Percentiles rank a stretch among this genome's conserved stretches.
phyloP scores from a whole-genome alignment of 2,888 invertebrate species.

The Amphipoea lucens region DNA sequence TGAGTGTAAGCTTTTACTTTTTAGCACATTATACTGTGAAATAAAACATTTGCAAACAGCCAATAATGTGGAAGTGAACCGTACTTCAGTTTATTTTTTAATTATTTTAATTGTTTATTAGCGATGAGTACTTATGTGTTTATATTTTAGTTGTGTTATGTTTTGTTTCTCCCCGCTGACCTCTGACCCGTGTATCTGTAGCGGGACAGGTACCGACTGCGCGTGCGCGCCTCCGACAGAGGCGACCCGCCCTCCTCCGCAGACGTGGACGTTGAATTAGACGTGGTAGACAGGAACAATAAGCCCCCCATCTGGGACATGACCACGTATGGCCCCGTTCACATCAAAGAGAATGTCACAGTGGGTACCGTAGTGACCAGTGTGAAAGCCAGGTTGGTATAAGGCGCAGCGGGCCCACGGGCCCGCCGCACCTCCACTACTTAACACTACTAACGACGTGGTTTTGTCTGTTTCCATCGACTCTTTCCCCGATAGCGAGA shows the following conservation, averaged over 20 bases:
- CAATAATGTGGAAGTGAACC: constrained; percentile 81
- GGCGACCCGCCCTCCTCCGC: constrained; percentile 97
- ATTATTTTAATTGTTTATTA: constrained; percentile 87
- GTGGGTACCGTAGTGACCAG: constrained; percentile 99
- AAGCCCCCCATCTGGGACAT: constrained; percentile 99
- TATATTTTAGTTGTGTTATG: constrained; percentile 90
- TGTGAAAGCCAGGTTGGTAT: constrained; percentile 99
- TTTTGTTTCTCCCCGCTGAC: constrained; percentile 92
- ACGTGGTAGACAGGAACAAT: constrained; percentile 99
- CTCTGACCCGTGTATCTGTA: constrained; percentile 94
- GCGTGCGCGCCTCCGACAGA: constrained; percentile 98
- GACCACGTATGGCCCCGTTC: constrained; percentile 98
- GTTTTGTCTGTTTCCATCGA: constrained; percentile 92
- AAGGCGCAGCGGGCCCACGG: constrained; percentile 88
- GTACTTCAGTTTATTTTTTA: constrained; percentile 81
- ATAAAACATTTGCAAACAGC: constrained; percentile 72
- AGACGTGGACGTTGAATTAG: constrained; percentile 99
- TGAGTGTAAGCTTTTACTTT: constrained; percentile 75
- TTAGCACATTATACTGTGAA: constrained; percentile 71
- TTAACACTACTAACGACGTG: constrained; percentile 92
- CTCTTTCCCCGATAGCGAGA: constrained; percentile 95
- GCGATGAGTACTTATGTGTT: constrained; percentile 88
- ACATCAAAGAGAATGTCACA: constrained; percentile 99
- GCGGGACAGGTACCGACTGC: constrained; percentile 99
- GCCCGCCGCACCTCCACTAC: constrained; percentile 88